Evolutionary conservation across 2,888 invertebrate genomes (phyloP), one percentile per base, ranked within the genome.

Genomic region (Minunthozetes semirufus): DNA sequence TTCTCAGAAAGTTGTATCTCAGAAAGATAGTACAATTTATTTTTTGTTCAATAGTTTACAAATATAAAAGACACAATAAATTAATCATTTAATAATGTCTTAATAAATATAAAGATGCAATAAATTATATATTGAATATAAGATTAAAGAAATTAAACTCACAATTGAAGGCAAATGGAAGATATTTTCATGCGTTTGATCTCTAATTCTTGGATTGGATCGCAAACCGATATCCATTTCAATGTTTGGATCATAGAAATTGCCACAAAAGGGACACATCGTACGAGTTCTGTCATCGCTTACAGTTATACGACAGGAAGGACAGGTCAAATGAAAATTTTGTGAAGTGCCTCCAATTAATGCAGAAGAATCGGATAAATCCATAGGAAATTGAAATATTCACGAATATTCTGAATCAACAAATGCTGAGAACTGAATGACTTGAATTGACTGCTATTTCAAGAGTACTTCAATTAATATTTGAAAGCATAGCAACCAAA

Each of bases 181-280:
- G 1, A 76, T 75, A 8, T 78, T 75, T 38, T 76, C 76, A 4
- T 74, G 71, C 13, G 53, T n/a, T 8, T 56, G 38, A 9, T 72
- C 19, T 17, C 56, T 25, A n/a, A 59, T 33, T 11, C 71, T 73
- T 27, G 72, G 63, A 22, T 72, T 73, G 71, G 73, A 76, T 74
- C 76, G 74, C 71, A 79, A 76, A 42, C 76, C 71, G 9, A 77
- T 74, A 48, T 77, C 74, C 48, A 53, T 72, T 27, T 79, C 75
- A 11, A 78, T 78, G 11, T 75, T 76, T 56, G 76, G 70, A 76
- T 79, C 78, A 77, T 80, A 80, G 76, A 80, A 80, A 68, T 76
- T 78, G 3, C 80, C 80, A 73, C 80, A 80, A 76, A 80, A 80
- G 6, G 80, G 80, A 74, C 80, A 80, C 77, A 80, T 79, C 19